Evolutionary conservation across 35 echinoderm and acorn worm species (phyloP).

Genomic region (Diadema setosum): DNA sequence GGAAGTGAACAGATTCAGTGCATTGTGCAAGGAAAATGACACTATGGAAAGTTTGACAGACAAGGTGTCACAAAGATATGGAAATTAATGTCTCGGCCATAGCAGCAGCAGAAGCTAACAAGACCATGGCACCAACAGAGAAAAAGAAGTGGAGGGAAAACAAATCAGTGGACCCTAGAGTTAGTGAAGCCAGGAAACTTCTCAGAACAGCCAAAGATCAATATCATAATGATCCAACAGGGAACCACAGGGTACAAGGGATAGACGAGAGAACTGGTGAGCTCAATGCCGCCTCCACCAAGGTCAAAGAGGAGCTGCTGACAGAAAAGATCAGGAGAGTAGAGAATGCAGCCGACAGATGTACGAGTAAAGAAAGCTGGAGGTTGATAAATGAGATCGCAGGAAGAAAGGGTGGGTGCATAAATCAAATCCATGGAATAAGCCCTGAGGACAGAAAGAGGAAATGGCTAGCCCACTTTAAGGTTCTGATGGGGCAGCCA

Average conservation of each 20-base stretch:
- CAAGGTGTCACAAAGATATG: not conserved
- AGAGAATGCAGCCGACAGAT: not conserved
- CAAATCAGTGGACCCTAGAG: not conserved
- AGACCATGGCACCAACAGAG: not conserved
- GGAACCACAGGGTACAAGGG: not conserved
- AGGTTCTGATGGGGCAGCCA: not conserved
- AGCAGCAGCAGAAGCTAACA: not conserved
- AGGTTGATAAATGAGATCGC: no score
- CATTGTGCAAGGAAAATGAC: not conserved
- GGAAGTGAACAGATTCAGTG: not conserved
- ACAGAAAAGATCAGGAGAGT: no score
- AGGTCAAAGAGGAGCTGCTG: no score
- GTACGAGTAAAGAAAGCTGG: not conserved
- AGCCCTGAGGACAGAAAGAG: not conserved
- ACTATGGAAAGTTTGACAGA: not conserved
- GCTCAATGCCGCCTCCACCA: no score
- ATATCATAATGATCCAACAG: not conserved
- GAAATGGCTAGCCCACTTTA: not conserved
- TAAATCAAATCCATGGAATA: not conserved
- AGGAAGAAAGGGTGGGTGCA: not conserved
- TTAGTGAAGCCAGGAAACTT: not conserved
- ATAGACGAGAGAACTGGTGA: not conserved
- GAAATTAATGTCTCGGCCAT: no score
- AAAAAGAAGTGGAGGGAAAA: not conserved
- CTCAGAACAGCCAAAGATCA: not conserved